Conservation (phyloP, 2,797 vertebrate species). For the Pangasius larnaudii region DNA sequence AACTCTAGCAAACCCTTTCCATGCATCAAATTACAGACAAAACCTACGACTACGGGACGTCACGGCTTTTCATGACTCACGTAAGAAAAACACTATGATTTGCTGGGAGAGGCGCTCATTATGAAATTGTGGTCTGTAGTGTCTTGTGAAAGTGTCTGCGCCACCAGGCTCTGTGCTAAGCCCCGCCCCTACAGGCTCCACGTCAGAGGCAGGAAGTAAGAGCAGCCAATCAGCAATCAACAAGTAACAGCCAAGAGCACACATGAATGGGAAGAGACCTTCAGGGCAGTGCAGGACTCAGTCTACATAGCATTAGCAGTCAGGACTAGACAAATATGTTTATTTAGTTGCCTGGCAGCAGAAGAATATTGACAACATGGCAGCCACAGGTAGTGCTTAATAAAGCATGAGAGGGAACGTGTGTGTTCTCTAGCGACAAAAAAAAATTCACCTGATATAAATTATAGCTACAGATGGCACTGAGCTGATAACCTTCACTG, state of each 20-base stretch:
- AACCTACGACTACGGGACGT: too few relatives aligned
- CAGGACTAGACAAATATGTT: background rate
- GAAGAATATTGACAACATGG: background rate
- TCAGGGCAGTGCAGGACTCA: constrained; percentile 3
- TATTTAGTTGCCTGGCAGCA: constrained; percentile 10
- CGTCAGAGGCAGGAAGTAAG: constrained; percentile 44
- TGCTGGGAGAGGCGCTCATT: background rate
- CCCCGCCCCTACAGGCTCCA: constrained; percentile 32
- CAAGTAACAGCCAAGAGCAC: constrained; percentile 49
- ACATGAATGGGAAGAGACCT: constrained; percentile 50
- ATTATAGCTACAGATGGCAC: background rate
- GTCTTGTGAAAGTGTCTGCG: constrained; percentile 27
- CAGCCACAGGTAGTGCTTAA: background rate
- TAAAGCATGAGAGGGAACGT: background rate
- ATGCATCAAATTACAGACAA: background rate
- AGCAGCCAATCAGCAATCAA: constrained; percentile 59
- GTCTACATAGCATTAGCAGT: constrained; percentile 18
- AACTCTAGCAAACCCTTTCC: background rate
- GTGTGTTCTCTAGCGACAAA: background rate
- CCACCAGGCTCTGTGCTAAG: background rate
- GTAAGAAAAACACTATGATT: constrained; percentile 15
- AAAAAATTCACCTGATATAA: background rate
- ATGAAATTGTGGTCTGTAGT: constrained; percentile 2
- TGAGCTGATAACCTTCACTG: background rate
- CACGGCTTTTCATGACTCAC: background rate